Base-by-base conservation (phyloP, 2,113 vertebrate genomes). In the Eurypyga helias region DNA sequence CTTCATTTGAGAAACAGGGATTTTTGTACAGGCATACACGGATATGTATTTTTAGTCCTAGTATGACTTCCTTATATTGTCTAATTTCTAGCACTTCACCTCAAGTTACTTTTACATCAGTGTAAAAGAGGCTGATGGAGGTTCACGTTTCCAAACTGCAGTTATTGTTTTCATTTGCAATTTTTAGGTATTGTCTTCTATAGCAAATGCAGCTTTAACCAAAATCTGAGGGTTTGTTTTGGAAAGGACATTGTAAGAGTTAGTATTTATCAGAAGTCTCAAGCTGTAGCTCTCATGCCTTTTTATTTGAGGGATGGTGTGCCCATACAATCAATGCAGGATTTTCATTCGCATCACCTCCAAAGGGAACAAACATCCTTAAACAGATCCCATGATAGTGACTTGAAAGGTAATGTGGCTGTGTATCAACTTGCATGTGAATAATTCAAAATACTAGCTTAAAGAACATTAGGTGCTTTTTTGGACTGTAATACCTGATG, bases 361-460 rank as follows among this genome's bases (percentile, higher is more conserved):
- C 57, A 93, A 96, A 90, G 89, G 84, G 93, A 96, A 93, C 60
- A 83, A 90, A 55, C 7, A 5, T 78, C 93, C 66, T 92, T 83
- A 80, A 84, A 46, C 75, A 66, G 70, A 83, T 82, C 66, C 71
- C 80, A 38, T 87, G 71, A 60, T 5, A 90, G 64, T 89, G 93
- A 96, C 92, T 93, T 95, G 87, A 93, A 95, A 85, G 94, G 49
- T 45, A 75, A 94, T 25, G 45, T 80, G 86, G 75, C 78, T 57
- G 6, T 67, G 45, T 92, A 57, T 84, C 91, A 91, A 93, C 67
- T 90, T 96, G 94, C 97, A 97, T 96, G 95, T 91, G 92, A 91
- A 78, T 52, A 78, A 93, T 89, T 85, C 51, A 84, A 43, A 89
- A 48, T 54, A 52, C 2, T 93, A 89, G 72, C 52, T 61, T 90